These are phyloP conservation scores for Lycodopsis pacificus DNA, from an alignment of 2,797 vertebrate species.

Conservation along the genomic window DNA sequence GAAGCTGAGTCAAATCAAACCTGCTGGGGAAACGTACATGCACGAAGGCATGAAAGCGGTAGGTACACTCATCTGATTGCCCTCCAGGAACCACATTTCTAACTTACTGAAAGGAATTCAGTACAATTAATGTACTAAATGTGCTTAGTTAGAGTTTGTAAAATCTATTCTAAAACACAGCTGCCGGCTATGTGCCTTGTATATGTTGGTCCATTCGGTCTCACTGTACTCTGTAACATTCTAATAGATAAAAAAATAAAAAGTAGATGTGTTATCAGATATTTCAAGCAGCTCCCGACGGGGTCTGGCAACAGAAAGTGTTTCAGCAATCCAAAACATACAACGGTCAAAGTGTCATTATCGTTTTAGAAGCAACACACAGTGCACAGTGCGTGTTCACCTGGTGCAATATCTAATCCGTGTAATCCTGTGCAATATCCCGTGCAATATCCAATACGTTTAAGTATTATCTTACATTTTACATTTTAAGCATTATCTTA, in stretches of 20 bases:
- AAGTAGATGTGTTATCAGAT: not conserved
- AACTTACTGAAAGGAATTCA: not conserved
- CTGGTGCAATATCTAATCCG: too few species aligned
- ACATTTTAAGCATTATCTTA: too few species aligned
- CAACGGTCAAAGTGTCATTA: not conserved
- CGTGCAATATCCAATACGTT: too few species aligned
- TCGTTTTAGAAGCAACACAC: not conserved
- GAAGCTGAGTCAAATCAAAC: constrained; percentile 85
- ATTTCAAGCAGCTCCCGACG: not conserved
- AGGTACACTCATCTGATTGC: constrained; percentile 40
- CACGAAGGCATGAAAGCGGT: constrained; percentile 93
- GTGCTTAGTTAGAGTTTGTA: not conserved
- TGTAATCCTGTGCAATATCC: too few species aligned
- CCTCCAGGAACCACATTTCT: not conserved
- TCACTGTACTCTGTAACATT: not conserved
- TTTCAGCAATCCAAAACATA: not conserved
- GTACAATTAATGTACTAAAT: not conserved
- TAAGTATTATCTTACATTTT: too few species aligned
- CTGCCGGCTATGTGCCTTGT: not conserved
- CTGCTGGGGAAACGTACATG: constrained; percentile 95
- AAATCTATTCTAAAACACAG: not conserved
- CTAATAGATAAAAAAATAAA: not conserved
- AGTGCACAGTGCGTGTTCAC: not conserved
- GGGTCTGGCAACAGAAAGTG: not conserved
- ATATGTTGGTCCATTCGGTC: not conserved